Evolutionary conservation across 1,140 invertebrate genomes (phyloP), one percentile per base, ranked within the genome.

Genomic region (Acyrthosiphon pisum): DNA sequence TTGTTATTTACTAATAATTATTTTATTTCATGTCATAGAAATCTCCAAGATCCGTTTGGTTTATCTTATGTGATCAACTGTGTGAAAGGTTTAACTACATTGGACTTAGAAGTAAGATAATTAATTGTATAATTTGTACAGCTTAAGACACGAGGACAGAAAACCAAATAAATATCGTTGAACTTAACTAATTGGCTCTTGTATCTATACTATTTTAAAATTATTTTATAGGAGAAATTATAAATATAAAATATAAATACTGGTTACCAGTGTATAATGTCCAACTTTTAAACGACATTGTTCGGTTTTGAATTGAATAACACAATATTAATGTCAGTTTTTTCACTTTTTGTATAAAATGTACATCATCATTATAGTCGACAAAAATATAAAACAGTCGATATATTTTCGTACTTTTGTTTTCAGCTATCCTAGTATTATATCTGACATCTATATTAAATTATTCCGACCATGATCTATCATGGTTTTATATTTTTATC

Each of bases 31-130:
- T 48, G 37, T 81, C 35, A 48, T 48, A 88, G 83, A 93, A 81
- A 41, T 99, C 98, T 95, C 98, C 99, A 0, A 97, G 97, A 95
- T 96, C 98, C 2, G 97, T 99, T n/a, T 98, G 98, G 94, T 99
- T 99, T 95, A 99, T 99, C 94, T 96, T 99, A 93, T 97, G 97
- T 94, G 99, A 98, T 96, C 99, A 99, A 95, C 99, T 99, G 95
- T 99, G 99, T 95, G 99, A 99, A 96, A 96, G 99, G 94, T 99
- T 99, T 95, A 98, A 97, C 87, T 99, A 97, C 95, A 99, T 99
- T 97, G 99, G 99, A 94, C 98, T 99, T 97, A 97, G 97, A 97
- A 97, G 98, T 99, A 96, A 96, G 97, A 35, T 41, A 26, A 90
- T 23, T 23, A 68, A 90, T 96, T 84, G 26, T 93, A 86, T 83